Evolutionary conservation across 2,888 invertebrate species (phyloP).

Genomic region (Drosophila siamana): DNA sequence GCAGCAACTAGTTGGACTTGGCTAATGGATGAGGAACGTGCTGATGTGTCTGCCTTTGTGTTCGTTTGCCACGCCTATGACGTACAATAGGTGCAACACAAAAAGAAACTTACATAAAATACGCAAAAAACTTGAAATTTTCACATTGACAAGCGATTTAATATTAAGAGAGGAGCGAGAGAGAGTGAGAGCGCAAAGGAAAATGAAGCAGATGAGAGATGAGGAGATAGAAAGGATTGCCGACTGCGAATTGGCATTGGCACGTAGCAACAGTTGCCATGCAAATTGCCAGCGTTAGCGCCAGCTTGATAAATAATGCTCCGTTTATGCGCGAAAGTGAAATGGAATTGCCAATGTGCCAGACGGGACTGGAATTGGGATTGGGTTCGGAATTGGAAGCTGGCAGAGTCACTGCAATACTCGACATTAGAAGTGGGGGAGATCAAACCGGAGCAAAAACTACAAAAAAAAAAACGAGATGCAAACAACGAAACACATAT

Average conservation of each 20-base stretch:
- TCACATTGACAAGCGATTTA: conserved; percentile 63
- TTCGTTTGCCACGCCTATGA: conserved; percentile 4
- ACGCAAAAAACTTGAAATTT: conserved; percentile 41
- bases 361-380: conserved; percentile 19
- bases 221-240: background rate
- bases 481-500: conserved; percentile 63
- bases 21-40: conserved; percentile 28
- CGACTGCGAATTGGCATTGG: conserved; percentile 27
- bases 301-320: conserved; percentile 59
- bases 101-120: conserved; percentile 6
- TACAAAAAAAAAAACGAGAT: conserved; percentile 30
- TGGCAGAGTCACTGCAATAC: background rate
- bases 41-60: conserved; percentile 17
- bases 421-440: conserved; percentile 47
- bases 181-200: too few relatives aligned
- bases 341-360: conserved; percentile 53
- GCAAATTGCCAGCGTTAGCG: conserved; percentile 70
- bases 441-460: conserved; percentile 7
- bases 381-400: background rate
- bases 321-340: conserved; percentile 74
- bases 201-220: too few relatives aligned
- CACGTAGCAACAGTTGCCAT: conserved; percentile 66
- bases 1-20: conserved; percentile 17
- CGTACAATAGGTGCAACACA: conserved; percentile 1
- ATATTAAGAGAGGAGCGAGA: conserved; percentile 22